Conservation (phyloP, 2,797 vertebrate genomes). For the Myotis pilosus region DNA sequence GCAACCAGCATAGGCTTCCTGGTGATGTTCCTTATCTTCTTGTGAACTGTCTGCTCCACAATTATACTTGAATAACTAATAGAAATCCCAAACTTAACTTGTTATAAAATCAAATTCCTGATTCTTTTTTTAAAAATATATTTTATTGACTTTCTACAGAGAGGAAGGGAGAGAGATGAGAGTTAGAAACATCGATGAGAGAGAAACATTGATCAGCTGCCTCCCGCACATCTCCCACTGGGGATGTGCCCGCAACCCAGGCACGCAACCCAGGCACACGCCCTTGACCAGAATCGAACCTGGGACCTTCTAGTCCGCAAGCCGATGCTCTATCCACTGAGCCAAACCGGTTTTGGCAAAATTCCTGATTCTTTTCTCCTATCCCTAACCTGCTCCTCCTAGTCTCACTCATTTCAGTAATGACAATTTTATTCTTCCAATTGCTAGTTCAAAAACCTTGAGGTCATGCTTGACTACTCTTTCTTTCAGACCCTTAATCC, state of each 20-base stretch:
- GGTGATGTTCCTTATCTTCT: neutral
- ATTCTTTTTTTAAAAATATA: neutral
- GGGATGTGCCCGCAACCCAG: too few relatives aligned
- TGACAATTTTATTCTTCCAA: conserved; percentile 21
- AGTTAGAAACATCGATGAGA: too few relatives aligned
- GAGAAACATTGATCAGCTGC: too few relatives aligned
- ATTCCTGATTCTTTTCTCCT: conserved; percentile 17
- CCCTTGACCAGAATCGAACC: too few relatives aligned
- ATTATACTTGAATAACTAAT: conserved; percentile 9
- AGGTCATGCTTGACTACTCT: neutral
- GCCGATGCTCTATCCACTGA: too few relatives aligned
- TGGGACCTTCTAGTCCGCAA: too few relatives aligned
- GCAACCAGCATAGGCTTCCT: neutral
- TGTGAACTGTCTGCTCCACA: neutral
- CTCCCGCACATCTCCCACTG: too few relatives aligned
- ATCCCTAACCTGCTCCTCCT: neutral
- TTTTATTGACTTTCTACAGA: too few relatives aligned
- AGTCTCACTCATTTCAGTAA: neutral
- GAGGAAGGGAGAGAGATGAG: too few relatives aligned
- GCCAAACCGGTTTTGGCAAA: neutral
- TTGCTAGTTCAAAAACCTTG: conserved; percentile 35
- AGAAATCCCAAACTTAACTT: neutral
- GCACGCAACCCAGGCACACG: too few relatives aligned
- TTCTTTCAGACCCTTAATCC: conserved; percentile 8
- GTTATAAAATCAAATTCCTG: conserved; percentile 41